phyloP scores from a whole-genome alignment of 2,888 invertebrate genomes.

The Drosophila niveifrons region DNA sequence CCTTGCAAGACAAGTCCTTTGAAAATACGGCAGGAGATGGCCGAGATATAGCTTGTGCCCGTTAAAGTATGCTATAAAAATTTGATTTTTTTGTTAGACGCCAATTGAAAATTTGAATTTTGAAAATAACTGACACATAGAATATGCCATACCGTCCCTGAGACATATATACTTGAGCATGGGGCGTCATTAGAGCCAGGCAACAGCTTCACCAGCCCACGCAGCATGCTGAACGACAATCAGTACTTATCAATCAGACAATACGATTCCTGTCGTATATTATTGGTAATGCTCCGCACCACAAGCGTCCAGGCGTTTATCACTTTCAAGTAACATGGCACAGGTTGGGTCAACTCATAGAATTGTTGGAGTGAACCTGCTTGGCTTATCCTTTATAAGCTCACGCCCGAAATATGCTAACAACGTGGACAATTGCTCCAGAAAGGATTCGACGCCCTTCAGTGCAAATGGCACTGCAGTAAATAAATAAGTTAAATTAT shows the following conservation, averaged over 20 bases:
- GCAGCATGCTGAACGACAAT: conserved; percentile 59
- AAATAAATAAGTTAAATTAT: conserved; percentile 62
- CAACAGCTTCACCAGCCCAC: conserved; percentile 52
- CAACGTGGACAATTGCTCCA: conserved; percentile 32
- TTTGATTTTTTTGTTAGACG: too few species aligned
- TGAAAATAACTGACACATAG: too few species aligned
- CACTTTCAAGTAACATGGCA: conserved; percentile 49
- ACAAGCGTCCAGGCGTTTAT: conserved; percentile 51
- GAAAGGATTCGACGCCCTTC: conserved; percentile 48
- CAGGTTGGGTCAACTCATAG: conserved; percentile 47
- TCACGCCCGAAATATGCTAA: conserved; percentile 17
- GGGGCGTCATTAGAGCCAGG: conserved; percentile 7
- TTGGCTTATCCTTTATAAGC: conserved; percentile 1
- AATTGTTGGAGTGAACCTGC: conserved; percentile 2
- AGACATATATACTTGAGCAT: conserved; percentile 44
- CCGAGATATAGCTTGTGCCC: too few species aligned
- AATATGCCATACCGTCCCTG: conserved; percentile 60
- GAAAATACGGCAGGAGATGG: too few species aligned
- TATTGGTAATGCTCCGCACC: conserved; percentile 21
- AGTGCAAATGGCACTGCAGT: conserved; percentile 41
- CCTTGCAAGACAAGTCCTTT: too few species aligned
- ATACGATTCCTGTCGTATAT: conserved; percentile 26
- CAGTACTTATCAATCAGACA: conserved; percentile 42
- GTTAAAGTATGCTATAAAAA: too few species aligned
- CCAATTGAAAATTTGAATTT: too few species aligned